Base-by-base conservation (phyloP, 2,113 vertebrate species). In the Cephalopterus ornatus region DNA sequence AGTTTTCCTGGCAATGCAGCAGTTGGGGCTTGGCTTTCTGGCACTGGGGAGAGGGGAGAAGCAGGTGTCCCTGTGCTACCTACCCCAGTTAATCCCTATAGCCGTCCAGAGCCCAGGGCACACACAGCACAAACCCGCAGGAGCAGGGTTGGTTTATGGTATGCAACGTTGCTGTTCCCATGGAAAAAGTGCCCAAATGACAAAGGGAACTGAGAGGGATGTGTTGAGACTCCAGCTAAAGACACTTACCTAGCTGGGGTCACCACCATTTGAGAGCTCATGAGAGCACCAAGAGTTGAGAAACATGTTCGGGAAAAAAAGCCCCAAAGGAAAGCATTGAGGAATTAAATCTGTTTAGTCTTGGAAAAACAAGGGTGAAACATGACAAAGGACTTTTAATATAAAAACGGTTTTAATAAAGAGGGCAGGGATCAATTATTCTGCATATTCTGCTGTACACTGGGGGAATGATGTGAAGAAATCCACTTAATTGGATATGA, bases 361-460 rank as follows among this genome's bases (percentile, higher is more conserved):
- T 95, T 95, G 83, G 62, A 77, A 88, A 94, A 92, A 59, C 49
- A 92, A 65, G 50, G 80, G 53, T 83, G 92, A 94, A 95, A 89
- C 70, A 56, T 21, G 85, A 88, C 95, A 92, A 88, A 89, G 52
- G 66, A 27, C 37, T 76, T 94, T 80, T 41, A 90, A 58, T 88
- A 88, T 5, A 85, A 55, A 76, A 79, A 83, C 79, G 75, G 56
- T 90, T 94, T 85, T 77, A 96, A 94, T 93, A 88, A 90, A 93
- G 73, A 90, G 67, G 88, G 78, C 78, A 93, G 74, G 77, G 90
- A 94, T 95, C 90, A 94, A 95, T 90, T 93, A 93, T 88, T 92
- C 73, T 86, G 68, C 32, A 44, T 92, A 68, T 89, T 94, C 77
- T 82, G 49, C 41, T 76, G 58, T 88, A 56, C 74, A 52, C 44